These are phyloP conservation scores for Aegotheles bennettii DNA, from an alignment of 2,113 vertebrate genomes.

Conservation along the genomic window DNA sequence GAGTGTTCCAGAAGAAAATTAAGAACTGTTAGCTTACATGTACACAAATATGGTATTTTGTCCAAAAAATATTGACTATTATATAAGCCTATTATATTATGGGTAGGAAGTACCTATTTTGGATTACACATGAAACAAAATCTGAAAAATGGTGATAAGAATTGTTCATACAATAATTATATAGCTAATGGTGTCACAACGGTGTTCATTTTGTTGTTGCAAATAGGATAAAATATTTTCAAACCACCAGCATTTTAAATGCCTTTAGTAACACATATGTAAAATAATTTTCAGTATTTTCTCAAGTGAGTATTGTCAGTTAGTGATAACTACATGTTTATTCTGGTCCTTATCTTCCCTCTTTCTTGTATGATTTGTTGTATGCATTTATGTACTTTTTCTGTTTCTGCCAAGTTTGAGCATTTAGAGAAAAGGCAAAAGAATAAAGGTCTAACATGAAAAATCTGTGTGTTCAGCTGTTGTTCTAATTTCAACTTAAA, in stretches of 20 bases:
- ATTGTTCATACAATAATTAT: background rate
- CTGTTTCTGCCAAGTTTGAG: background rate
- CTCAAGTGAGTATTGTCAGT: background rate
- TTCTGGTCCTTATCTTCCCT: background rate
- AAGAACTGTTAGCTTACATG: background rate
- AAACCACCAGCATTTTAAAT: background rate
- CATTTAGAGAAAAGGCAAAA: background rate
- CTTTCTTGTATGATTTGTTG: background rate
- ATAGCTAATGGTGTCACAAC: background rate
- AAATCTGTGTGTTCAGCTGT: background rate
- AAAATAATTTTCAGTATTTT: background rate
- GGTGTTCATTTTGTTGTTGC: background rate
- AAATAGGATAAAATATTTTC: background rate
- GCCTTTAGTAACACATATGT: background rate
- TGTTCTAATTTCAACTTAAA: background rate
- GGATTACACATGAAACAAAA: background rate
- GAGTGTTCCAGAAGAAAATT: background rate
- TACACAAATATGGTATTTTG: background rate
- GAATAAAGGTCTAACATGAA: background rate
- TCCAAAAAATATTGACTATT: background rate
- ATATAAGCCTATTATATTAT: fast-evolving
- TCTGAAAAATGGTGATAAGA: background rate
- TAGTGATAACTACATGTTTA: background rate
- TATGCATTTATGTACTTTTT: background rate
- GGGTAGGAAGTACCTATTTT: background rate